Conservation (phyloP, 2,888 invertebrate species). For the Dryobota labecula region DNA sequence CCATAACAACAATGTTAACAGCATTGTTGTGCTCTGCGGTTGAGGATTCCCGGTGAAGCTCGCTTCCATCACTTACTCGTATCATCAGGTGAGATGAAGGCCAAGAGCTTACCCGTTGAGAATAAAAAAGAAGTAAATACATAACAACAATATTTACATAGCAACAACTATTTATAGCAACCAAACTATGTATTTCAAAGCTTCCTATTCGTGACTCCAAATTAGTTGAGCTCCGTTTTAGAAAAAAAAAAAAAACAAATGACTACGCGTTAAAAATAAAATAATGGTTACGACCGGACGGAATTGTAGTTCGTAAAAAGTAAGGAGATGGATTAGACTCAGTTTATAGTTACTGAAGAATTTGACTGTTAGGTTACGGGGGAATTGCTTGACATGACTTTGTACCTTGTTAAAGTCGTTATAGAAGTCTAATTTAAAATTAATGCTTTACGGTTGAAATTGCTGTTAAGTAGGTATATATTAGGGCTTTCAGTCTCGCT, state of each 20-base stretch:
- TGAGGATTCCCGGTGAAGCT: no score
- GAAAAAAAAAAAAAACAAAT: slow-evolving; percentile 53
- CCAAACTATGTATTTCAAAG: slow-evolving; percentile 1
- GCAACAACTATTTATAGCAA: background rate
- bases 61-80: no score
- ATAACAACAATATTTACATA: slow-evolving; percentile 34
- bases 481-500: no score
- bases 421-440: background rate
- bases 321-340: slow-evolving; percentile 57
- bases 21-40: no score
- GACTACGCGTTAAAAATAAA: slow-evolving; percentile 53
- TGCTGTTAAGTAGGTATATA: background rate
- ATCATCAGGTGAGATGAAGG: no score
- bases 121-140: no score
- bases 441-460: background rate
- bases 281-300: slow-evolving; percentile 45
- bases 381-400: slow-evolving; percentile 14
- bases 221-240: slow-evolving; percentile 51
- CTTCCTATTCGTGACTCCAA: slow-evolving; percentile 57
- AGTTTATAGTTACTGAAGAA: slow-evolving; percentile 22
- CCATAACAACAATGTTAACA: no score
- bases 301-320: slow-evolving; percentile 59
- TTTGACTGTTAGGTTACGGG: slow-evolving; percentile 21
- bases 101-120: no score
- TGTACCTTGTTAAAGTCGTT: background rate